phyloP scores from a whole-genome alignment of 2,797 vertebrate genomes.

The Anniella stebbinsi region DNA sequence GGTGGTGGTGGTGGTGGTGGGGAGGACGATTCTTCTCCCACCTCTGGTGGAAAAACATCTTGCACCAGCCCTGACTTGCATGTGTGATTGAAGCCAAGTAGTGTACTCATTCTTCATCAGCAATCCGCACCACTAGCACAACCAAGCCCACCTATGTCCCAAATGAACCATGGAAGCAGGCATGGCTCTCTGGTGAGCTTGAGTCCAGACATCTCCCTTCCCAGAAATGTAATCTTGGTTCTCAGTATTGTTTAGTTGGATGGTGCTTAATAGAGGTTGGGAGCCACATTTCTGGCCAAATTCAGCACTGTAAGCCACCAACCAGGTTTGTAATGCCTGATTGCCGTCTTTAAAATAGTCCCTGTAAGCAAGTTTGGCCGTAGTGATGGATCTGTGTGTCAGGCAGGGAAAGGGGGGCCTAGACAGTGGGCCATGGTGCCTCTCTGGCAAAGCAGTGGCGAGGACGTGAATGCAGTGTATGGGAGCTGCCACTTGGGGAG shows the following conservation, averaged over 20 bases:
- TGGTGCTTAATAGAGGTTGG: background rate
- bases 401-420: background rate
- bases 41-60: background rate
- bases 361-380: background rate
- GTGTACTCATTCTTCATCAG: background rate
- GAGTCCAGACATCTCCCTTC: background rate
- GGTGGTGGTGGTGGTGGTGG: fast-evolving
- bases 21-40: background rate
- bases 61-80: background rate
- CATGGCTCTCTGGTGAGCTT: background rate
- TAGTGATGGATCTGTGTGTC: background rate
- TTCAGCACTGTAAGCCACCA: too few relatives aligned
- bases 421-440: background rate
- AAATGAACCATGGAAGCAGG: background rate
- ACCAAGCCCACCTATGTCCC: background rate
- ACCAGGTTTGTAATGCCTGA: background rate
- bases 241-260: background rate
- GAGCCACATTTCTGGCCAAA: background rate
- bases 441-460: background rate
- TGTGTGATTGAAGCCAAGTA: background rate
- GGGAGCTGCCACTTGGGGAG: background rate
- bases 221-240: slow-evolving; percentile 8
- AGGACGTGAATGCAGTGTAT: background rate
- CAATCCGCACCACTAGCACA: background rate
- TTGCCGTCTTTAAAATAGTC: background rate